Percentiles rank a stretch among this genome's conserved stretches.
Conservation (phyloP, 2,113 vertebrate species). For the Pelodiscus sinensis region DNA sequence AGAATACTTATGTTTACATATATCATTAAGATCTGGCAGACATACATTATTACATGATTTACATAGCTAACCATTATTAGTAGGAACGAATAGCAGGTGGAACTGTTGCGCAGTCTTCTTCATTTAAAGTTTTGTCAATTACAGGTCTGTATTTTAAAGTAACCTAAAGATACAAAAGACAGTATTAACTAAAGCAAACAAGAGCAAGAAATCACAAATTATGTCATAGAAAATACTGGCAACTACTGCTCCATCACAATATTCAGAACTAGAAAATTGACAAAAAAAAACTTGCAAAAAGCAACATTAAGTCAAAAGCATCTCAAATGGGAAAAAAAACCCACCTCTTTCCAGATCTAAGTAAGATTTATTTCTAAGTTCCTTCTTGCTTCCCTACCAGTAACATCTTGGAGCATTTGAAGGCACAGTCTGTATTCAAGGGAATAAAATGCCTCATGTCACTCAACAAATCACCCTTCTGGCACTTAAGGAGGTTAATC, state of each 20-base stretch:
- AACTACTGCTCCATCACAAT: neutral
- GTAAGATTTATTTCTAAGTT: neutral
- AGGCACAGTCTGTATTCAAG: neutral
- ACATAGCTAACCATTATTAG: conserved; percentile 65
- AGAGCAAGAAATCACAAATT: neutral
- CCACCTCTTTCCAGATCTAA: neutral
- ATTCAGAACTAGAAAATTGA: neutral
- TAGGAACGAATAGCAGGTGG: conserved; percentile 98
- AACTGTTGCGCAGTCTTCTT: conserved; percentile 89
- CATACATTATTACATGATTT: neutral
- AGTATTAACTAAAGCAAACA: neutral
- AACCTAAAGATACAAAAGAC: conserved; percentile 77
- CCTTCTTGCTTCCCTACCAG: neutral
- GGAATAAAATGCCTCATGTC: neutral
- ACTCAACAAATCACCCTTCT: neutral
- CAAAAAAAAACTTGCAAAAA: neutral
- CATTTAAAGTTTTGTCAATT: conserved; percentile 91
- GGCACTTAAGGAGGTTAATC: neutral
- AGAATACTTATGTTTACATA: neutral
- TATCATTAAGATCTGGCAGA: neutral
- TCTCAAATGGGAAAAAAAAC: neutral
- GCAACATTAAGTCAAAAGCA: neutral
- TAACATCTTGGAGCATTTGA: neutral
- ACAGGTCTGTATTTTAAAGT: conserved; percentile 93
- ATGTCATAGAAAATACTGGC: neutral